A percentile compares a stretch with the other conserved stretches of the same genome.
Conservation (phyloP, 92 coral and sea anemone species). For the Parazoanthus darwini region DNA sequence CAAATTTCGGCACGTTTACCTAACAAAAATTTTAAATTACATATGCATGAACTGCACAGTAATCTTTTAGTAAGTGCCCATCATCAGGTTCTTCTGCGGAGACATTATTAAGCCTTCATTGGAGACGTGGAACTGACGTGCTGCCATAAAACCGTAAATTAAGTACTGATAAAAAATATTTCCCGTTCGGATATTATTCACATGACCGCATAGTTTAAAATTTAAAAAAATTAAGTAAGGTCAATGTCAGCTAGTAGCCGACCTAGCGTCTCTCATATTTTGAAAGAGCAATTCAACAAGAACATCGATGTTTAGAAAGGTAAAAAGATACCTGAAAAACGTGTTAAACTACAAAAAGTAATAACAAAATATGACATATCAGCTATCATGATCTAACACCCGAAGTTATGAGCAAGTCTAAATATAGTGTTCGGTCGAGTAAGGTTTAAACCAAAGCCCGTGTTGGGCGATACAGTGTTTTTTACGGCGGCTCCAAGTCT, state of each 20-base stretch:
- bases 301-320: neutral
- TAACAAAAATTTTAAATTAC: neutral
- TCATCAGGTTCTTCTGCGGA: neutral
- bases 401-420: neutral
- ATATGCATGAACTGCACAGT: neutral
- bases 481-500: constrained; percentile 6
- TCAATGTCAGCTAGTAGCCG: neutral
- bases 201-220: neutral
- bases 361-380: neutral
- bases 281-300: neutral
- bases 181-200: neutral
- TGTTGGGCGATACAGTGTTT: neutral
- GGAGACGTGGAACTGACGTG: neutral
- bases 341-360: too few species aligned
- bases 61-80: neutral
- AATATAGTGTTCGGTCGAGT: neutral
- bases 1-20: neutral
- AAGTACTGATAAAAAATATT: neutral
- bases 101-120: neutral
- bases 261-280: too few species aligned
- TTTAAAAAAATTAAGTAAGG: neutral
- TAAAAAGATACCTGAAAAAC: neutral
- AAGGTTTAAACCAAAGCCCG: neutral
- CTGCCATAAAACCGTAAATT: neutral
- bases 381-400: neutral